Percentiles rank a stretch among this genome's conserved stretches.
Evolutionary conservation across 2,113 vertebrate genomes (phyloP).

Genomic region (Henicopernis longicauda): DNA sequence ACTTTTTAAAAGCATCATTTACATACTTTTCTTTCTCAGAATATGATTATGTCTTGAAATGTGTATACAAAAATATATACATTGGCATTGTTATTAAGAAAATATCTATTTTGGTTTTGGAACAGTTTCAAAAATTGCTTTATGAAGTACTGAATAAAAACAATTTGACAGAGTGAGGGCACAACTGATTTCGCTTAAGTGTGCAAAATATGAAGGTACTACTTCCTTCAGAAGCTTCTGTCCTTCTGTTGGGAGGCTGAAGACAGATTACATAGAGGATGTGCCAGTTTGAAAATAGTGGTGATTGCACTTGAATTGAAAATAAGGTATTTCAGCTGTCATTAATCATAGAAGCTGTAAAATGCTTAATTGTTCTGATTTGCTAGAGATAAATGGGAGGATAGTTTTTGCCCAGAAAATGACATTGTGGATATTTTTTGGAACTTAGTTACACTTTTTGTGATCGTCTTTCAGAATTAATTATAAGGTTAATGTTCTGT

Average conservation of each 20-base stretch:
- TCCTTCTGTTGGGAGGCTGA: conserved; percentile 7
- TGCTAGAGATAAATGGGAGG: neutral
- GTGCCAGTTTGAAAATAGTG: conserved; percentile 37
- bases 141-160: neutral
- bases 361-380: neutral
- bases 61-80: neutral
- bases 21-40: neutral
- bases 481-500: neutral
- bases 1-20: neutral
- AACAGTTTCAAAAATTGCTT: neutral
- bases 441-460: neutral
- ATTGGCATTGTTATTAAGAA: neutral
- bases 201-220: neutral
- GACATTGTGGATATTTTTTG: neutral
- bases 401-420: neutral
- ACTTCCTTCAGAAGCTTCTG: conserved; percentile 19
- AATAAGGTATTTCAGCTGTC: conserved; percentile 44
- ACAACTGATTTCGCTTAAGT: conserved; percentile 17
- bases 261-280: conserved; percentile 7
- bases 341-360: conserved; percentile 7
- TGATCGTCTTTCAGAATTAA: neutral
- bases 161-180: neutral
- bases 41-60: neutral
- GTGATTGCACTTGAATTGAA: conserved; percentile 38
- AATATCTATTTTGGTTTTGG: neutral